Base-by-base conservation (phyloP, 2,113 vertebrate species). In the Amblyornis subalaris region DNA sequence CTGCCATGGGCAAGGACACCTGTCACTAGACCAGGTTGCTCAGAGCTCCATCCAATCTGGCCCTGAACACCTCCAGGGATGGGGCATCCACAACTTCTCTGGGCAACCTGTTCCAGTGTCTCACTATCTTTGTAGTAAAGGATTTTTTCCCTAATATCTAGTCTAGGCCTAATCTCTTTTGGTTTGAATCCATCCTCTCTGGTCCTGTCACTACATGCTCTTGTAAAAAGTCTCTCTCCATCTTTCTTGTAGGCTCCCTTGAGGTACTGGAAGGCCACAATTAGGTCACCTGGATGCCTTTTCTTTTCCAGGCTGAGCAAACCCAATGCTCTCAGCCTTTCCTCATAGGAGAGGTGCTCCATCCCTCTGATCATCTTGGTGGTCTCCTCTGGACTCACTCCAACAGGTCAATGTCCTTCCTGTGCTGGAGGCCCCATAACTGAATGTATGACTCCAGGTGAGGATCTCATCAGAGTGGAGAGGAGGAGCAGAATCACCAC, bases 341-440 rank as follows among this genome's bases (percentile, higher is more conserved):
- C 6, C n/a, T 82, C 2, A 1, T 1, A 31, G 11, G 9, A 67
- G n/a, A 69, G 17, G 4, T 19, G 6, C 2, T 67, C 61, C 21
- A 22, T n/a, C 13, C 21, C 17, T 61, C 5, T 53, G 25, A 54
- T 47, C 47, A 61, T 35, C 14, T 40, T 47, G 13, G 0, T 81
- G 29, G 1, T 9, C 21, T 60, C 38, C 53, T 47, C 38, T n/a
- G n/a, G 14, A 47, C 29, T 47, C 1, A 0, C 5, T 75, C 9
- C 47, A 40, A n/a, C 10, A 67, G 4, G 2, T 61, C 6, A 2
- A 3, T 15, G 38, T 29, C 4, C 38, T 53, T 53, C 0, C 24
- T 40, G 14, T 40, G 17, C 77, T 67, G 54, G 7, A 12, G 24
- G 1, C 14, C 47, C n/a, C 54, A 47, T 20, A 35, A 9, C 10